A percentile compares a stretch with the other conserved stretches of the same genome.
Evolutionary conservation across 2,113 vertebrate species (phyloP).

Genomic region (Xenopus laevis): DNA sequence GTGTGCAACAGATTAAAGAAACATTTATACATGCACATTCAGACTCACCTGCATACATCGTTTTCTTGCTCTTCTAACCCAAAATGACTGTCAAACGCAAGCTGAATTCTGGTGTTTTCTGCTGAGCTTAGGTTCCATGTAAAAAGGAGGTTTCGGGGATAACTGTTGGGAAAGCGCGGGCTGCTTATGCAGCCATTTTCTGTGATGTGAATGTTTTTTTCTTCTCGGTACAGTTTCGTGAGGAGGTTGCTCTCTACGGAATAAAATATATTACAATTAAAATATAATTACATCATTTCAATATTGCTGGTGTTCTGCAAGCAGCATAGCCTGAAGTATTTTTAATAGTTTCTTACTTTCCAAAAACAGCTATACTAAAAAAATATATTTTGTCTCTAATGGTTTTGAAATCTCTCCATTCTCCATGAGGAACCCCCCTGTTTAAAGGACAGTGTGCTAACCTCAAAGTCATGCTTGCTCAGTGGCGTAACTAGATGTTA

Average conservation of each 20-base stretch:
- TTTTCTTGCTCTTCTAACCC: conserved; percentile 92
- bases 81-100: conserved; percentile 88
- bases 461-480: too few relatives aligned
- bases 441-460: too few relatives aligned
- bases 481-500: too few relatives aligned
- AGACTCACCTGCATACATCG: conserved; percentile 86
- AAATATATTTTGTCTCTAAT: too few relatives aligned
- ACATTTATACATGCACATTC: not conserved
- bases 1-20: too few relatives aligned
- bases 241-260: conserved; percentile 92
- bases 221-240: conserved; percentile 93
- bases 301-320: not conserved
- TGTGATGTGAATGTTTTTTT: conserved; percentile 80
- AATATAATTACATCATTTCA: not conserved
- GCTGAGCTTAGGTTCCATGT: conserved; percentile 85
- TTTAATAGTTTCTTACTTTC: too few relatives aligned
- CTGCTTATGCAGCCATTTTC: conserved; percentile 79
- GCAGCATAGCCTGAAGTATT: not conserved
- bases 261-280: conserved; percentile 53
- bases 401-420: too few relatives aligned
- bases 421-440: too few relatives aligned
- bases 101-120: conserved; percentile 77
- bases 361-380: too few relatives aligned
- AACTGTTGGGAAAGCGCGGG: conserved; percentile 89
- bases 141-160: conserved; percentile 89